Conservation (phyloP, 2,888 invertebrate genomes). For the Drosophila phalerata region DNA sequence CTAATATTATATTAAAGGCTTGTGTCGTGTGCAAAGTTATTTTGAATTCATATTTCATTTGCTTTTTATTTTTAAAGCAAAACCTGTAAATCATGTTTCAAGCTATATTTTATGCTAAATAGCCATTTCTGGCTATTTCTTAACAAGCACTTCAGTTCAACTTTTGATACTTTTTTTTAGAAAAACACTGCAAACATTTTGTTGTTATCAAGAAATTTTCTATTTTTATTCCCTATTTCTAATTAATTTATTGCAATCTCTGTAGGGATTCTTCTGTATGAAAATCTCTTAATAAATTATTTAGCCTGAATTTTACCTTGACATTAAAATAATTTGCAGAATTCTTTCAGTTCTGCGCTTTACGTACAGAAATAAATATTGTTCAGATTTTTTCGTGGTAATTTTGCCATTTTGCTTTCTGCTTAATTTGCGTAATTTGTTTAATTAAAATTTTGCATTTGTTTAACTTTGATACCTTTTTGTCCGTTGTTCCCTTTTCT, state of each 20-base stretch:
- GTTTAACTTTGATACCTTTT: conserved; percentile 56
- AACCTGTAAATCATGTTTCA: conserved; percentile 27
- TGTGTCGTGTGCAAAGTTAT: conserved; percentile 18
- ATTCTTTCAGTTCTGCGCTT: conserved; percentile 3
- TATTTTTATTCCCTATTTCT: background rate
- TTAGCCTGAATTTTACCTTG: conserved; percentile 11
- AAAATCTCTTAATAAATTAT: conserved; percentile 3
- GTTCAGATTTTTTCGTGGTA: conserved; percentile 9
- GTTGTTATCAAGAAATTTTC: background rate
- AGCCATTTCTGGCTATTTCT: conserved; percentile 21
- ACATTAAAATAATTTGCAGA: conserved; percentile 21
- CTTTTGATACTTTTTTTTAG: too few species aligned
- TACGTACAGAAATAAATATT: conserved; percentile 22
- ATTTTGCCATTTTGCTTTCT: conserved; percentile 26
- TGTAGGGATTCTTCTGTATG: background rate
- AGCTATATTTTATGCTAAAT: conserved; percentile 30
- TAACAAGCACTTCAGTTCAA: conserved; percentile 5
- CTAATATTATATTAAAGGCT: conserved; percentile 30
- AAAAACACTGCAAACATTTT: background rate
- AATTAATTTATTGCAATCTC: background rate
- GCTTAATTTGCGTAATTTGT: conserved; percentile 68
- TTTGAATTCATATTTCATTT: conserved; percentile 37
- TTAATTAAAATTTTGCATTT: conserved; percentile 67
- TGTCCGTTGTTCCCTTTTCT: conserved; percentile 8
- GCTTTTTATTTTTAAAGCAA: background rate